Percentiles rank a stretch among this genome's conserved stretches.
Evolutionary conservation across 2,113 vertebrate genomes (phyloP).

Genomic region (Meles meles): DNA sequence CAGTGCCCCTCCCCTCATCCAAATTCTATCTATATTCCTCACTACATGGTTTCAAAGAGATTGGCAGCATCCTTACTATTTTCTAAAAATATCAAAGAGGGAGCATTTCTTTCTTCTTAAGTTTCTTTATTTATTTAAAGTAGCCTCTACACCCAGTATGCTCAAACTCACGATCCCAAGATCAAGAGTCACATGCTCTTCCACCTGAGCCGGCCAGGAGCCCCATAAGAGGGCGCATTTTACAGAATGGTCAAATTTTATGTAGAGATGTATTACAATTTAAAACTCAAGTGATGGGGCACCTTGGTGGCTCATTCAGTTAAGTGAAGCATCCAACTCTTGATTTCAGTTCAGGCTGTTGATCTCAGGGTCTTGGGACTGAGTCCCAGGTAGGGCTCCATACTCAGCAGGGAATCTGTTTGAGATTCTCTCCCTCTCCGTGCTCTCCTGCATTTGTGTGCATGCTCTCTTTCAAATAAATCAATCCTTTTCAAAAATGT

Average conservation of each 20-base stretch:
- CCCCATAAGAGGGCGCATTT: background rate
- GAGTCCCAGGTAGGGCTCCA: background rate
- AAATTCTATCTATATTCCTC: background rate
- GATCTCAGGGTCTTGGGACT: background rate
- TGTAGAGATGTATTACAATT: background rate
- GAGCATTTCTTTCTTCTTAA: background rate
- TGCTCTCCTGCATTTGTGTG: background rate
- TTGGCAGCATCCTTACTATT: background rate
- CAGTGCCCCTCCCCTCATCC: background rate
- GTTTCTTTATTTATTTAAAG: background rate
- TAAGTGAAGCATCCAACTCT: background rate
- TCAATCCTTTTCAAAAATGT: background rate
- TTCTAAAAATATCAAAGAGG: background rate
- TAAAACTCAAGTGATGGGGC: background rate
- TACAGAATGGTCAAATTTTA: slow-evolving; percentile 2
- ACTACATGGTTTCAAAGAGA: background rate
- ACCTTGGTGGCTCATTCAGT: background rate
- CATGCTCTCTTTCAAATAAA: background rate
- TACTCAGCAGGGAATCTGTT: background rate
- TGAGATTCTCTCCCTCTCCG: background rate
- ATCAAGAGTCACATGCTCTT: background rate
- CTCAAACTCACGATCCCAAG: background rate
- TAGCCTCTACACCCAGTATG: background rate
- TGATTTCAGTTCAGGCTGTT: background rate
- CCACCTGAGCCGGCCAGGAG: background rate